Evolutionary conservation across 2,888 invertebrate genomes (phyloP).

Genomic region (Drosophila buzzatii): DNA sequence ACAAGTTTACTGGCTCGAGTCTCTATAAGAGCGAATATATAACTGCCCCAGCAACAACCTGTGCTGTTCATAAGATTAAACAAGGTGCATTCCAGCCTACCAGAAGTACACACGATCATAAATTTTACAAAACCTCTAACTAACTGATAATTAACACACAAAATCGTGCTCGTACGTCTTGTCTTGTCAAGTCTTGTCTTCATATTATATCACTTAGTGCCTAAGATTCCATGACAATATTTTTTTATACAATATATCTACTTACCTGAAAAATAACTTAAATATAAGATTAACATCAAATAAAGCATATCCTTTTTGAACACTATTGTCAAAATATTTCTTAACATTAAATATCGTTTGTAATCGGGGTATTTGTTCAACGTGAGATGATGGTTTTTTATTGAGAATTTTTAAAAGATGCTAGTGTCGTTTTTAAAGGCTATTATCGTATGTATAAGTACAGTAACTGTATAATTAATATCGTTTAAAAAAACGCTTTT

Average conservation of each 20-base stretch:
- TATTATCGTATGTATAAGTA: constrained; percentile 71
- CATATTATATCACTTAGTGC: constrained; percentile 61
- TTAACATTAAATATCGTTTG: background rate
- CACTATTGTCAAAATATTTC: background rate
- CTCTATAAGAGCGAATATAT: constrained; percentile 92
- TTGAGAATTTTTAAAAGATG: constrained; percentile 76
- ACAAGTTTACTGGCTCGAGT: constrained; percentile 87
- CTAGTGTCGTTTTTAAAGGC: constrained; percentile 73
- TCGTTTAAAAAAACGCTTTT: constrained; percentile 73
- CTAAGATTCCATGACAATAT: constrained; percentile 75
- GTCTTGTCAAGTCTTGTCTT: constrained; percentile 47
- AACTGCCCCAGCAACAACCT: constrained; percentile 89
- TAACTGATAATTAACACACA: constrained; percentile 49
- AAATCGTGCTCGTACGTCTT: constrained; percentile 22
- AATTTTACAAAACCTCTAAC: constrained; percentile 89
- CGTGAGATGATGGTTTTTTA: constrained; percentile 76
- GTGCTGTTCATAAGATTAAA: constrained; percentile 91
- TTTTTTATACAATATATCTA: constrained; percentile 54
- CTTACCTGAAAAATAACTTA: constrained; percentile 28
- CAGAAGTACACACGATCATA: constrained; percentile 93
- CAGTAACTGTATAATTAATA: constrained; percentile 75
- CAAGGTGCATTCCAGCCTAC: constrained; percentile 93
- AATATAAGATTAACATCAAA: constrained; percentile 51
- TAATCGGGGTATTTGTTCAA: constrained; percentile 40
- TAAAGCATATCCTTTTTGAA: constrained; percentile 50